Evolutionary conservation across 1,140 invertebrate species (phyloP), one percentile per base, ranked within the genome.

Genomic region (Melitaea cinxia): DNA sequence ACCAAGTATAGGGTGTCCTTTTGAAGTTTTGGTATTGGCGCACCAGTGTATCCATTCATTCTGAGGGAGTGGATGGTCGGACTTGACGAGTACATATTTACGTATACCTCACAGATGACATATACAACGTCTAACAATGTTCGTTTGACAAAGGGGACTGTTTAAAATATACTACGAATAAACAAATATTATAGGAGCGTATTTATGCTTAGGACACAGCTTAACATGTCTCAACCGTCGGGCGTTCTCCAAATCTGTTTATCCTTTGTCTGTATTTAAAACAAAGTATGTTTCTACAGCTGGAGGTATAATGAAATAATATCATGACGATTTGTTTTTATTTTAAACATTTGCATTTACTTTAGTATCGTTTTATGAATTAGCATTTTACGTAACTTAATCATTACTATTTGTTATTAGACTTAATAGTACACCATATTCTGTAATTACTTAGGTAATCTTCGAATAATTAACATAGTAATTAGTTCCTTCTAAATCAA

Each of bases 161-260:
- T 30, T 14, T 26, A 39, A 45, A 61, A 54, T 23, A n/a, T n/a
- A 60, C 17, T 37, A 55, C 61, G 65, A 61, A 67, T 60, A 62
- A 62, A 60, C 42, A 67, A 66, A 21, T 55, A 28, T 55, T 49
- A 67, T 54, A 33, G 50, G 23, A 17, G 23, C 54, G 17, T 65
- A 53, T 65, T 65, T 65, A 50, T 65, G 45, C 57, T 57, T 65
- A 33, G 55, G 63, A 53, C 63, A 42, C 33, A 45, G 47, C 17
- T 59, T 42, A 33, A 30, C 24, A 65, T 24, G 50, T 58, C 54
- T 14, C 37, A 21, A 21, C 37, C 52, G 50, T 28, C 7, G 35
- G 60, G 23, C 26, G 14, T 45, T 52, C 39, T 42, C 7, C 23
- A 39, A 28, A 28, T 39, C 15, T 39, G 33, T 61, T 61, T 30